Conservation (phyloP, 2,888 invertebrate genomes). For the Lamellibrachia satsuma region DNA sequence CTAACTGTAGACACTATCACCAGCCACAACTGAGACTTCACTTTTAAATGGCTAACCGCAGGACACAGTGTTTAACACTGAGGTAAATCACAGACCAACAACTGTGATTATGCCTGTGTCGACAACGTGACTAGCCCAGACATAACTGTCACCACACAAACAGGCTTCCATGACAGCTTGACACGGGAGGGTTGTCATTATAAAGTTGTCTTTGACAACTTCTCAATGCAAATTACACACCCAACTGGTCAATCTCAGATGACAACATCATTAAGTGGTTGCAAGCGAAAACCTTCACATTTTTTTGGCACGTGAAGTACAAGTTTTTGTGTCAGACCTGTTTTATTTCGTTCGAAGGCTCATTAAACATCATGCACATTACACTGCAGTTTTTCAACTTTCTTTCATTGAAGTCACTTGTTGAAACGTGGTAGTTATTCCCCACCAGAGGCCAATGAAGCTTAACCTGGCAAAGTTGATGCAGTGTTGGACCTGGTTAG, state of each 20-base stretch:
- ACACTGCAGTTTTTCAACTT: not conserved
- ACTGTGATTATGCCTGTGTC: not conserved
- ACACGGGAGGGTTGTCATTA: conserved; percentile 1
- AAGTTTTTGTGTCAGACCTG: not conserved
- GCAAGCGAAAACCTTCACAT: not conserved
- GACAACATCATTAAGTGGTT: conserved; percentile 4
- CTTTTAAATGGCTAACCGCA: not conserved
- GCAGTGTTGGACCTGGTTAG: not conserved
- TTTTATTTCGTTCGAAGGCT: not conserved
- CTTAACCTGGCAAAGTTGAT: not conserved
- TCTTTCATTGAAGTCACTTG: not conserved
- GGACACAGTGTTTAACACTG: not conserved
- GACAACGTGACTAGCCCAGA: conserved; percentile 2
- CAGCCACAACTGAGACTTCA: not conserved
- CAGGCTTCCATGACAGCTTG: not conserved
- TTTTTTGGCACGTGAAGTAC: not conserved
- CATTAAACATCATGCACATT: not conserved
- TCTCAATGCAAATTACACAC: not conserved
- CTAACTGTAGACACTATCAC: not conserved
- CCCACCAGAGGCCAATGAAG: not conserved
- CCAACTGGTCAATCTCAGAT: not conserved
- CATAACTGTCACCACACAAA: not conserved
- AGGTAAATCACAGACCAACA: conserved; percentile 1
- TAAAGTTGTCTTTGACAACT: not conserved
- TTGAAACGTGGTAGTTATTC: not conserved